Percentiles rank a stretch among this genome's conserved stretches.
These are phyloP conservation scores for Halichoeres trimaculatus DNA, from an alignment of 2,113 vertebrate genomes.

Conservation along the genomic window DNA sequence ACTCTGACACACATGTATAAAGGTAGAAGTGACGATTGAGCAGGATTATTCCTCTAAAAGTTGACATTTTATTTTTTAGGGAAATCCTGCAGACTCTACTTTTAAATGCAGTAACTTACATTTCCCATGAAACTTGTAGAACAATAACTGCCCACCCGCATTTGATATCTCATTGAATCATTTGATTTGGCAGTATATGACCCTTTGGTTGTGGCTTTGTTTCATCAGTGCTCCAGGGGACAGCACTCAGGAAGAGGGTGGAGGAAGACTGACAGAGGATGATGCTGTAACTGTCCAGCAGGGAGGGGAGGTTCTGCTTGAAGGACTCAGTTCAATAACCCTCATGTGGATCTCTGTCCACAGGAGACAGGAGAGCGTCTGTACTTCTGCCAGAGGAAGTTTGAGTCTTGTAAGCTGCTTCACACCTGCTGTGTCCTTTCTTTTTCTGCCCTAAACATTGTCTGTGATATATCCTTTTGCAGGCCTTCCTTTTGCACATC, in stretches of 20 bases:
- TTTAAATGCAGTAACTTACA: too few relatives aligned
- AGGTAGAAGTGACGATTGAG: too few relatives aligned
- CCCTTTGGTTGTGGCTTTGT: conserved; percentile 34
- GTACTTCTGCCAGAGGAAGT: conserved; percentile 43
- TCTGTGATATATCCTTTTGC: background rate
- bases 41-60: too few relatives aligned
- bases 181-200: conserved; percentile 58
- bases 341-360: conserved; percentile 53
- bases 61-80: too few relatives aligned
- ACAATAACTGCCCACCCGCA: conserved; percentile 1
- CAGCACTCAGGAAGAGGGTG: conserved; percentile 53
- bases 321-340: conserved; percentile 54
- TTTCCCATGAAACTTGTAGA: conserved; percentile 1
- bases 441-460: background rate
- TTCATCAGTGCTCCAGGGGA: conserved; percentile 52
- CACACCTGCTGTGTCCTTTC: conserved; percentile 69
- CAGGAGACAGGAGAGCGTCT: conserved; percentile 62
- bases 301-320: conserved; percentile 47
- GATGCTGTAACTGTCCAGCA: conserved; percentile 42
- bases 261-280: conserved; percentile 48
- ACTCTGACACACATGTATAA: too few relatives aligned
- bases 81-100: too few relatives aligned
- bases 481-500: conserved; percentile 20
- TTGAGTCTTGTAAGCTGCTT: conserved; percentile 66
- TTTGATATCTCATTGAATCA: conserved; percentile 47